phyloP scores from a whole-genome alignment of 2,888 invertebrate genomes.

The Germaria angustata region DNA sequence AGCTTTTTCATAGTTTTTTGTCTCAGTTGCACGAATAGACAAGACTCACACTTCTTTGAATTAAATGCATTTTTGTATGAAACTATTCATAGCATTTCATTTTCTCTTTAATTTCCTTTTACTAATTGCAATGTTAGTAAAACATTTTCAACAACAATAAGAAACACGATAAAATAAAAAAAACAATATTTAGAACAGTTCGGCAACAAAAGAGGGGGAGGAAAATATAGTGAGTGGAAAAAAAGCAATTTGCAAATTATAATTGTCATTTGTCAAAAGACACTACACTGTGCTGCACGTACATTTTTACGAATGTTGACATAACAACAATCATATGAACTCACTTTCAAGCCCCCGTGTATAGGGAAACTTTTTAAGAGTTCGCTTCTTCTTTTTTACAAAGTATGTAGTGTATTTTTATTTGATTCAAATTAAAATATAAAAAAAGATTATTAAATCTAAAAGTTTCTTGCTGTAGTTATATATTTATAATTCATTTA shows the following conservation, averaged over 20 bases:
- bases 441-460: too few relatives aligned
- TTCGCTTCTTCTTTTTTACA: too few relatives aligned
- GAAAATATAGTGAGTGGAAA: constrained; percentile 27
- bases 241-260: constrained; percentile 68
- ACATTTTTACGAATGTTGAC: constrained; percentile 5
- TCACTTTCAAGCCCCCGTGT: background rate
- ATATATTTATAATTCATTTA: too few relatives aligned
- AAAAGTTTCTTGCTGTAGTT: too few relatives aligned
- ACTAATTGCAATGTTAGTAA: constrained; percentile 59
- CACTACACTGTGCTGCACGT: constrained; percentile 1
- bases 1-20: too few relatives aligned
- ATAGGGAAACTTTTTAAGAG: background rate
- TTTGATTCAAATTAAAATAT: too few relatives aligned
- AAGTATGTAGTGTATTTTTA: too few relatives aligned
- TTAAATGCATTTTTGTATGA: constrained; percentile 4
- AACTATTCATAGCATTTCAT: constrained; percentile 47
- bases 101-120: constrained; percentile 58
- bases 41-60: constrained; percentile 7
- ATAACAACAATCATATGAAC: background rate
- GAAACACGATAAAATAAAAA: background rate
- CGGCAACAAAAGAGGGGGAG: background rate
- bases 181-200: constrained; percentile 39
- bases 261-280: constrained; percentile 67
- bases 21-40: background rate
- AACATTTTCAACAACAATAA: constrained; percentile 39